Evolutionary conservation across 2,888 invertebrate species (phyloP).

Genomic region (Dascillus cervinus): DNA sequence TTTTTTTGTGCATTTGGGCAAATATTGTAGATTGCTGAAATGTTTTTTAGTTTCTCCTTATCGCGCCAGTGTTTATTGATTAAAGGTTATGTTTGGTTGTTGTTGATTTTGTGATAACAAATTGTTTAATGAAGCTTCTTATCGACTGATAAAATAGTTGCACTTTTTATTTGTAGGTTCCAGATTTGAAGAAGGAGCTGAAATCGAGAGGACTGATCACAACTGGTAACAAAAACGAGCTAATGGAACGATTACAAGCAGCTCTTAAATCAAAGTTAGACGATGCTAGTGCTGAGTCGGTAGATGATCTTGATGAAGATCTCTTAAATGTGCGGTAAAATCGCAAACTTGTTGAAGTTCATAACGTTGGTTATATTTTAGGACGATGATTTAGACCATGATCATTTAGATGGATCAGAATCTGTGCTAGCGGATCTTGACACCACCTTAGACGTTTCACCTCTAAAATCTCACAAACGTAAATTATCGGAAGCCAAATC

Average conservation of each 20-base stretch:
- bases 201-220: slow-evolving; percentile 68
- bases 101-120: too few relatives aligned
- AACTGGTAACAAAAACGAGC: slow-evolving; percentile 74
- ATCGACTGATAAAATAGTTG: too few relatives aligned
- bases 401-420: slow-evolving; percentile 33
- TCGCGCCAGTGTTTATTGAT: slow-evolving; percentile 1
- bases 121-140: too few relatives aligned
- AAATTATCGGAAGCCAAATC: slow-evolving; percentile 24
- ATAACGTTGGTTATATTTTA: slow-evolving; percentile 15
- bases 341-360: slow-evolving; percentile 11
- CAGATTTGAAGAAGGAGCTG: slow-evolving; percentile 75
- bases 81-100: slow-evolving; percentile 1
- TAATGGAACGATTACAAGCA: slow-evolving; percentile 67
- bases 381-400: slow-evolving; percentile 33
- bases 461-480: slow-evolving; percentile 26
- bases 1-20: too few relatives aligned
- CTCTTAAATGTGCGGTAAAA: slow-evolving; percentile 48
- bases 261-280: slow-evolving; percentile 46
- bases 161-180: slow-evolving; percentile 53
- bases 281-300: slow-evolving; percentile 36
- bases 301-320: slow-evolving; percentile 51
- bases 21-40: too few relatives aligned
- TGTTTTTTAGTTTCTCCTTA: too few relatives aligned
- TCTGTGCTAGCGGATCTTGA: slow-evolving; percentile 36
- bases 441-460: slow-evolving; percentile 26